A percentile compares a stretch with the other conserved stretches of the same genome.
Conservation (phyloP, 2,888 invertebrate species). For the Tipula lateralis region DNA sequence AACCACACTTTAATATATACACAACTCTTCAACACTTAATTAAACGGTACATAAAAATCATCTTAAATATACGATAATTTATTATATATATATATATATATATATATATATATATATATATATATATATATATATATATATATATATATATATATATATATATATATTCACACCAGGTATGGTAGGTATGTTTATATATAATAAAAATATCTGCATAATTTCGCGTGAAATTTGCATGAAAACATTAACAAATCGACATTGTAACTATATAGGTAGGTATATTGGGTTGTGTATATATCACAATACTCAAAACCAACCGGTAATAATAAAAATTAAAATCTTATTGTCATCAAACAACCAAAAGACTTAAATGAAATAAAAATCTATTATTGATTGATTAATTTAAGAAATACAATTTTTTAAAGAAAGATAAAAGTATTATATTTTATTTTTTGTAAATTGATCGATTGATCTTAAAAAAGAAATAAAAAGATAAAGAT, state of each 20-base stretch:
- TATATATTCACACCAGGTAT: too few relatives aligned
- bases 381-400: constrained; percentile 19
- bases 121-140: neutral
- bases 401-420: neutral
- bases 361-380: neutral
- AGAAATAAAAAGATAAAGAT: constrained; percentile 7
- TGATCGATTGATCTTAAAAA: constrained; percentile 19
- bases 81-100: neutral
- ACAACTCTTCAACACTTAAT: neutral
- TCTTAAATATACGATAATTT: neutral
- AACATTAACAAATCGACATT: neutral
- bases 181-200: too few relatives aligned
- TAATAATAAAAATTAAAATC: constrained; percentile 24
- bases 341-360: neutral
- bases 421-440: neutral
- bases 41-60: constrained; percentile 11
- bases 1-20: neutral
- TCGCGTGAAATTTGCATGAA: constrained; percentile 2
- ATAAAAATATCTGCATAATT: neutral
- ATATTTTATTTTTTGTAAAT: neutral
- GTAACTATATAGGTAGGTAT: neutral
- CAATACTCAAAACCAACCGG: neutral
- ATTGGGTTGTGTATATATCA: neutral
- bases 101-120: neutral
- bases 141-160: neutral